A percentile compares a stretch with the other conserved stretches of the same genome.
Conservation (phyloP, 2,888 invertebrate genomes). For the Lasioglossum malachurum region DNA sequence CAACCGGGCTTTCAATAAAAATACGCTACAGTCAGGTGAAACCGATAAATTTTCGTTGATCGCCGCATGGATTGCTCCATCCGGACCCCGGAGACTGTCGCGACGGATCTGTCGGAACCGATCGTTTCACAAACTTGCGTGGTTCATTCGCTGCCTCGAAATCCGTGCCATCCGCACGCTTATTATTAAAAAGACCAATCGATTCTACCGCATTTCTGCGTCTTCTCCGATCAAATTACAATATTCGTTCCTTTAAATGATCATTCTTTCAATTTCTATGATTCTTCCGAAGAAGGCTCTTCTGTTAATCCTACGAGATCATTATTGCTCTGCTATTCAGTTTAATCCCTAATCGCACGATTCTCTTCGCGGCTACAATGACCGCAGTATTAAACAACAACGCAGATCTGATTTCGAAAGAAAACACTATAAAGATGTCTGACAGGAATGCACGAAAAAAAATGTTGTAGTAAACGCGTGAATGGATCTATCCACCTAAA, state of each 20-base stretch:
- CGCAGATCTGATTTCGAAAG: too few species aligned
- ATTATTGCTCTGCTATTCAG: too few species aligned
- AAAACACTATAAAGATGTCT: too few species aligned
- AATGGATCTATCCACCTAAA: background rate
- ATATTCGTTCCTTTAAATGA: background rate
- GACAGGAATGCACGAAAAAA: background rate
- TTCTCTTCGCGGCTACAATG: too few species aligned
- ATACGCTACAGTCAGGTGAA: slow-evolving; percentile 32
- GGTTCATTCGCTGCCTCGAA: background rate
- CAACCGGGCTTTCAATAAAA: slow-evolving; percentile 47
- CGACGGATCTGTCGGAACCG: background rate
- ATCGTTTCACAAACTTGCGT: background rate
- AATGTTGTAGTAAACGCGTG: background rate
- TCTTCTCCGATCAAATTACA: background rate
- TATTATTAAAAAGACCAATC: background rate
- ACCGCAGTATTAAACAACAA: too few species aligned
- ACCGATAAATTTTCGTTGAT: slow-evolving; percentile 12
- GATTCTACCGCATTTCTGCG: background rate
- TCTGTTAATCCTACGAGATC: too few species aligned
- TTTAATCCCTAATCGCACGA: too few species aligned
- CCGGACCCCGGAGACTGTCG: background rate
- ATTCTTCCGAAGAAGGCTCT: too few species aligned
- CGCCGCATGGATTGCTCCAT: slow-evolving; percentile 13
- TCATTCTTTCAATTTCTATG: background rate
- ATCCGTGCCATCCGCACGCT: background rate